Evolutionary conservation across 2,888 invertebrate genomes (phyloP), one percentile per base, ranked within the genome.

Genomic region (Cepaea hortensis): DNA sequence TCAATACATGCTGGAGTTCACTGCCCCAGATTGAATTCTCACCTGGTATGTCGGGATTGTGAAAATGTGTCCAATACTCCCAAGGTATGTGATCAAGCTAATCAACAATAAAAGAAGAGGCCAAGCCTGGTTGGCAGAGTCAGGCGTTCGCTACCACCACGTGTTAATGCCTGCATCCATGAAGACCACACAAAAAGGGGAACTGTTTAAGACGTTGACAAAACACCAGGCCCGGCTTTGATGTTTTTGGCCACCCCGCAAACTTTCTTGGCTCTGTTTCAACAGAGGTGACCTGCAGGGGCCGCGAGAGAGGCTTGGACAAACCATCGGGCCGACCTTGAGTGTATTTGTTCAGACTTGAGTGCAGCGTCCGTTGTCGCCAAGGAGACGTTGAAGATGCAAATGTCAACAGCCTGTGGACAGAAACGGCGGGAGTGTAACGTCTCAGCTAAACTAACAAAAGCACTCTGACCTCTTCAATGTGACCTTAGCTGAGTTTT

Each of bases 251-350:
- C n/a, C n/a, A 20, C 68, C 68, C n/a, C 68, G 9, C 9, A 68
- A 6, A 35, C 35, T 23, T 9, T 46, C 75, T 15, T 75, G 46
- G 46, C 75, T 75, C 46, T 75, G 75, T 75, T 75, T 48, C 11
- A 75, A 13, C 48, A 46, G 48, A 13, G 48, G 48, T 11, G 48
- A 48, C 23, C 46, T 46, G 15, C 46, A 18, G 48, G 48, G 18
- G 68, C 3, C 75, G 0, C 13, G 75, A 18, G 75, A 65, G 65
- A 65, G 35, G 65, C 70, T 82, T 82, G 70, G 15, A 65, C 50
- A 81, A 82, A 82, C 73, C 46, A 46, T n/a, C 50, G 73, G 62
- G 5, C 81, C 70, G n/a, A 15, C 82, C 18, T 55, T 82, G 61
- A 72, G 82, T 82, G 73, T 82, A 55, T 82, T 82, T 72, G 82